These are phyloP conservation scores for Atherinomorus stipes DNA, from an alignment of 2,113 vertebrate genomes.

Conservation along the genomic window DNA sequence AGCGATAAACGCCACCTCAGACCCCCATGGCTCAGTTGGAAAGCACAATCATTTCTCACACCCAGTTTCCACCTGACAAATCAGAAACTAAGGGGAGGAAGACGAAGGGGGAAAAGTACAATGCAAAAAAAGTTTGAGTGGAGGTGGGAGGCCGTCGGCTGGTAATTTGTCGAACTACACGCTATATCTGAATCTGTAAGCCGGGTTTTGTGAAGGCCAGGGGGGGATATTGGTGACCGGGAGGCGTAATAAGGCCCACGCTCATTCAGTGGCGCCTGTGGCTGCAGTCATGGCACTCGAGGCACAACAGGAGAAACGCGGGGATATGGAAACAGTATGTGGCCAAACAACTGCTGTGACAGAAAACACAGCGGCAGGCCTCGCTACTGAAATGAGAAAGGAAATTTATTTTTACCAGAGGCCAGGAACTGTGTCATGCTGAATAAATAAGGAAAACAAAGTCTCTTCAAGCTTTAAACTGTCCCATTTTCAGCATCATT, in stretches of 20 bases:
- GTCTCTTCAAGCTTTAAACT: neutral
- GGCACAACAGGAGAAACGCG: constrained; percentile 40
- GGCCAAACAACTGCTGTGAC: constrained; percentile 50
- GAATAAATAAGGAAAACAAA: constrained; percentile 36
- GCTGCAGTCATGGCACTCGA: constrained; percentile 63
- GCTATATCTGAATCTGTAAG: constrained; percentile 62
- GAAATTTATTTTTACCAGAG: constrained; percentile 49
- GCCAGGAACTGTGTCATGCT: constrained; percentile 20
- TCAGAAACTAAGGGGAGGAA: constrained; percentile 15
- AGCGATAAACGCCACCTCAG: constrained; percentile 46
- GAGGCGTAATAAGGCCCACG: constrained; percentile 53
- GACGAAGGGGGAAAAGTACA: neutral
- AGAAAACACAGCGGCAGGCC: constrained; percentile 35
- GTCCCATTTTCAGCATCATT: neutral
- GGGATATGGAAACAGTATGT: constrained; percentile 40
- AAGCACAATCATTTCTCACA: constrained; percentile 63
- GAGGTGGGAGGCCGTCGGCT: constrained; percentile 41
- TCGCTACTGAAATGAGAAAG: constrained; percentile 36
- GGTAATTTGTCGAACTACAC: constrained; percentile 64
- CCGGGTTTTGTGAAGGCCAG: constrained; percentile 47
- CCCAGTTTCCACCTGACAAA: constrained; percentile 67
- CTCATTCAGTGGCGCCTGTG: constrained; percentile 45
- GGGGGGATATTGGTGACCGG: constrained; percentile 62
- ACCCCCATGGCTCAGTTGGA: constrained; percentile 42
- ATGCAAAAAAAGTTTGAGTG: constrained; percentile 52